phyloP scores from a whole-genome alignment of 2,113 vertebrate species.

The Neotoma lepida region DNA sequence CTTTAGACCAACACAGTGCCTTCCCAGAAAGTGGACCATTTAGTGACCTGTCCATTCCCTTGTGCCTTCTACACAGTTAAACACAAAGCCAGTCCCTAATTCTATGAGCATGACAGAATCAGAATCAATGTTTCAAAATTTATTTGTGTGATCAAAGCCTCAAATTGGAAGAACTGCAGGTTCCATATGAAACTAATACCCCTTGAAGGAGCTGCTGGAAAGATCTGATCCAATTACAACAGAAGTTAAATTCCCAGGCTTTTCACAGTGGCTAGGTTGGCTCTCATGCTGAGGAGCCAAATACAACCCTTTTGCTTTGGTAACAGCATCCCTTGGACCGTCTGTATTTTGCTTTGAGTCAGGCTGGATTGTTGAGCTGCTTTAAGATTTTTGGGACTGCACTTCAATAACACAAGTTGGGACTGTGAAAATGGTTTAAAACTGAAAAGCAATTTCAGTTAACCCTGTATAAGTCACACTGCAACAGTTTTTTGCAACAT shows the following conservation, averaged over 20 bases:
- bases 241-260: slow-evolving; percentile 80
- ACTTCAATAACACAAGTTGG: slow-evolving; percentile 59
- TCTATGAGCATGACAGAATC: slow-evolving; percentile 71
- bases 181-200: slow-evolving; percentile 83
- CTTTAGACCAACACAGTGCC: not conserved
- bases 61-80: slow-evolving; percentile 52
- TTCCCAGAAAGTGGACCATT: not conserved
- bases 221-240: slow-evolving; percentile 82
- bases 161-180: slow-evolving; percentile 77
- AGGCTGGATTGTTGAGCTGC: slow-evolving; percentile 68
- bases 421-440: slow-evolving; percentile 69
- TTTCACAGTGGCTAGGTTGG: slow-evolving; percentile 80
- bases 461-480: slow-evolving; percentile 39
- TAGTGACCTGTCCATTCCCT: not conserved
- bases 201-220: slow-evolving; percentile 79
- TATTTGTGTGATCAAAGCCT: slow-evolving; percentile 79
- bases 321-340: slow-evolving; percentile 56
- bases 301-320: slow-evolving; percentile 71
- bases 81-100: slow-evolving; percentile 63
- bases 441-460: slow-evolving; percentile 54
- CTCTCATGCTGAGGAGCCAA: slow-evolving; percentile 72
- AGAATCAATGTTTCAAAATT: slow-evolving; percentile 75
- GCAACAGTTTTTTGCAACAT: slow-evolving; percentile 54
- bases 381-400: slow-evolving; percentile 53
- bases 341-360: slow-evolving; percentile 68